These are phyloP conservation scores for Zygogramma bicolorata DNA, from an alignment of 2,888 invertebrate species.

Conservation along the genomic window DNA sequence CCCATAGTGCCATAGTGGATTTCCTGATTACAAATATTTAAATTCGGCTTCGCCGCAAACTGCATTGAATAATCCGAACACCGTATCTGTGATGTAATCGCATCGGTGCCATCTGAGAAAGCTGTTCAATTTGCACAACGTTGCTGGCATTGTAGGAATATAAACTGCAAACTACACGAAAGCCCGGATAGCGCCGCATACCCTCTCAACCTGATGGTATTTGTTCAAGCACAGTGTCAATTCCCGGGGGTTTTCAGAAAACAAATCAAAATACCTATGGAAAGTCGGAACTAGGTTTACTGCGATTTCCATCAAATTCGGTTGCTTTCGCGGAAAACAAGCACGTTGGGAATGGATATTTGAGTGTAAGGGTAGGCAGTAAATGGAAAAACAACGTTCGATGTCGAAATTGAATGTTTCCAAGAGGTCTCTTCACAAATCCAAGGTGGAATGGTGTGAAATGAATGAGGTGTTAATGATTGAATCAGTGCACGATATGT, in stretches of 20 bases:
- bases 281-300: background rate
- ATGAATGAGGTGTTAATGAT: too few relatives aligned
- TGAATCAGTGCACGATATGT: too few relatives aligned
- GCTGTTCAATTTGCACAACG: constrained; percentile 8
- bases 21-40: constrained; percentile 1
- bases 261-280: constrained; percentile 4
- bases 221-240: constrained; percentile 3
- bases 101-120: background rate
- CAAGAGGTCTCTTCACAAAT: too few relatives aligned
- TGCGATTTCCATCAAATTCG: background rate
- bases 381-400: background rate
- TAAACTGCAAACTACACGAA: constrained; percentile 29
- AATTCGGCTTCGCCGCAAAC: background rate
- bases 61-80: background rate
- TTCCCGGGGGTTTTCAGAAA: background rate
- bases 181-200: background rate
- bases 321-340: background rate
- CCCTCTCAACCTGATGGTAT: constrained; percentile 1
- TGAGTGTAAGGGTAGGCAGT: background rate
- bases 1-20: background rate
- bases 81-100: background rate
- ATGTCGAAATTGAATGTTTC: background rate
- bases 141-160: constrained; percentile 23
- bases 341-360: background rate
- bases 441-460: too few relatives aligned